Conservation (phyloP, 2,888 invertebrate genomes). For the Ganaspis brasiliensis region DNA sequence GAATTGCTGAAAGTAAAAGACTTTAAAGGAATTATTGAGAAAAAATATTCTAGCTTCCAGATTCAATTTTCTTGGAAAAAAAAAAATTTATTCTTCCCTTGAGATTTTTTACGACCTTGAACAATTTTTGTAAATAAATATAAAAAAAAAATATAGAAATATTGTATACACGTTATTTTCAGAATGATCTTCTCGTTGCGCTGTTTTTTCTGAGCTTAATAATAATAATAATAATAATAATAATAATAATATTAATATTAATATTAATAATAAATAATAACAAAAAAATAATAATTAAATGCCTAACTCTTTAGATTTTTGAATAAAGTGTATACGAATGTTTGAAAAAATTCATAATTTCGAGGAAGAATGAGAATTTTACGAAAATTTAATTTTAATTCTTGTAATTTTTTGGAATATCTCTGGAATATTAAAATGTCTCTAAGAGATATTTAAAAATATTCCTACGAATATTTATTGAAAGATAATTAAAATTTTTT, state of each 20-base stretch:
- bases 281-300: not conserved
- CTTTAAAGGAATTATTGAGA: not conserved
- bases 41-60: not conserved
- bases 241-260: not conserved
- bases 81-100: conserved; percentile 1
- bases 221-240: conserved; percentile 24
- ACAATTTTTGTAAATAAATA: conserved; percentile 42
- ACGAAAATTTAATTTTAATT: not conserved
- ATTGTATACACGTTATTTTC: conserved; percentile 44
- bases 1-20: too few species aligned
- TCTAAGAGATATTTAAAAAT: too few species aligned
- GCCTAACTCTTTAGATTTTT: conserved; percentile 15
- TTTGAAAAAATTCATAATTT: not conserved
- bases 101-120: conserved; percentile 1
- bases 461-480: not conserved
- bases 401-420: not conserved
- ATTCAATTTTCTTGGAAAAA: not conserved
- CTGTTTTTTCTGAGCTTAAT: conserved; percentile 41
- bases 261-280: not conserved
- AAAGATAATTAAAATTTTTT: too few species aligned
- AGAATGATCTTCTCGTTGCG: conserved; percentile 33
- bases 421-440: too few species aligned
- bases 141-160: conserved; percentile 13
- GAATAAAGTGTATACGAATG: conserved; percentile 25
- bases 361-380: not conserved